phyloP scores from a whole-genome alignment of 2,797 vertebrate genomes.

The Coccyzus lansbergi region DNA sequence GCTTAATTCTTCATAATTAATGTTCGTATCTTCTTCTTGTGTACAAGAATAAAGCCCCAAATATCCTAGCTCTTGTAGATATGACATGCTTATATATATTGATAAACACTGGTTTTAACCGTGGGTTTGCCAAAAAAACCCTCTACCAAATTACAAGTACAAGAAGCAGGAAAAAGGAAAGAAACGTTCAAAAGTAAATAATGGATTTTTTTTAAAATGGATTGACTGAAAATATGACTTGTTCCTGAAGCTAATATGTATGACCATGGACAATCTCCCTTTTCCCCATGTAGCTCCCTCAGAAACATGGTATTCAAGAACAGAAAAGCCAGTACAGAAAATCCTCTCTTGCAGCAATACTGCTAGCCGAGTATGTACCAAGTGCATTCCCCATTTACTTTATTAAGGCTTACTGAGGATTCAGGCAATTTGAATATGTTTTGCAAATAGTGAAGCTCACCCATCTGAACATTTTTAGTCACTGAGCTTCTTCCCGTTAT shows the following conservation, averaged over 20 bases:
- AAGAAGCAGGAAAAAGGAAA: neutral
- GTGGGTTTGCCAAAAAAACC: neutral
- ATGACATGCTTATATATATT: neutral
- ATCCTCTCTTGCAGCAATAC: neutral
- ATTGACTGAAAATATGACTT: neutral
- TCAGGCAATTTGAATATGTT: neutral
- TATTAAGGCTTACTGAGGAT: neutral
- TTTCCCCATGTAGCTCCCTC: neutral
- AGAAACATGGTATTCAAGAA: neutral
- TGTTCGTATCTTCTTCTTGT: neutral
- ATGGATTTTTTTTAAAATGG: neutral
- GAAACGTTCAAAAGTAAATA: neutral
- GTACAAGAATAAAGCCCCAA: neutral
- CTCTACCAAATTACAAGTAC: neutral
- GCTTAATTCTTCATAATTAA: neutral
- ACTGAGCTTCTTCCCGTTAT: neutral
- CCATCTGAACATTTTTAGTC: neutral
- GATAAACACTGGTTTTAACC: neutral
- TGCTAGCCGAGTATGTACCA: rapidly evolving
- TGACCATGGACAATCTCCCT: neutral
- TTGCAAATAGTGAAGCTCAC: neutral
- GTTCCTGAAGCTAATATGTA: neutral
- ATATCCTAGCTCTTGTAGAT: neutral
- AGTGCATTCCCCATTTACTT: neutral
- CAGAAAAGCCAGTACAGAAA: neutral